Base-by-base conservation (phyloP, 2,888 invertebrate genomes). In the Orthosia incerta region DNA sequence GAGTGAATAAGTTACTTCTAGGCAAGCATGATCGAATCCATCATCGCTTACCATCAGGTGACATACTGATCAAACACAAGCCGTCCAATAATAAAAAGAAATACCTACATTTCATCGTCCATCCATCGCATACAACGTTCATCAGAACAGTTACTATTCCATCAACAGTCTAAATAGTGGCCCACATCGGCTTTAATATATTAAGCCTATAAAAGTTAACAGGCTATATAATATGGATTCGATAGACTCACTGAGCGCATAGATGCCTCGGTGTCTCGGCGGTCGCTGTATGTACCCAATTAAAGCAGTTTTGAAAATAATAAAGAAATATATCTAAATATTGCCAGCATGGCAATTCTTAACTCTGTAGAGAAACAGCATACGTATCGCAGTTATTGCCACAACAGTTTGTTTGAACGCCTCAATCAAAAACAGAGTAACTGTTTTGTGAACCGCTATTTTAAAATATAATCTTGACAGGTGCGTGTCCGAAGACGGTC, bases 401-500 rank as follows among this genome's bases (percentile, higher is more conserved):
- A 73, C 20, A 15, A 59, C 66, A 53, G 48, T 71, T 66, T 46
- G 48, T 71, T 66, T 46, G 13, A 65, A 64, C 48, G 63, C 62
- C 67, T 53, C 48, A 45, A 74, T 55, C 59, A 59, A 50, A 70
- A 70, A 46, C 45, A 46, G 23, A 65, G 9, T 78, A 71, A 81
- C 83, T 48, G 83, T 78, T 59, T n/a, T 26, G 67, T 1, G 61
- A 62, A 79, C 80, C 75, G 83, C 65, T 79, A 83, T 74, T 62
- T 71, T 48, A 56, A 57, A 71, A 45, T 67, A 82, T 50, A 26
- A 48, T 57, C 18, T 39, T 72, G 80, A 57, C 67, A 68, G 69
- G 12, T 69, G 60, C 76, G 69, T 69, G 76, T 64, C 56, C 26
- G 57, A 7, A 13, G 23, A 53, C 5, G 23, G 20, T 45, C 26